Evolutionary conservation across 2,113 vertebrate genomes (phyloP), one percentile per base, ranked within the genome.

Genomic region (Lepidothrix coronata): DNA sequence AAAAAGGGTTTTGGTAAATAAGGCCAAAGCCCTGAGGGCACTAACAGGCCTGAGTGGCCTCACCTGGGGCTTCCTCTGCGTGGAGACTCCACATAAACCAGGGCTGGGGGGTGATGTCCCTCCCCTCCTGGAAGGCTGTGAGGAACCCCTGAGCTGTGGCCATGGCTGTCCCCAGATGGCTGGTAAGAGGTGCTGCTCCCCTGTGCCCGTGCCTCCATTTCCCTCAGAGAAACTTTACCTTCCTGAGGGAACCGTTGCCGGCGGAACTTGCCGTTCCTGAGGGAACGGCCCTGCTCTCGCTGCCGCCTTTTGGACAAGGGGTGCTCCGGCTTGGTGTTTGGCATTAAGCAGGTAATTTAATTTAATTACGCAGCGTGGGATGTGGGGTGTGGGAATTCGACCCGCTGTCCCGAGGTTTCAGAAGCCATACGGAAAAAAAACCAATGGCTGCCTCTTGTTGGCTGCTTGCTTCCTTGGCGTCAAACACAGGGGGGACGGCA

Each of bases 51-150:
- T 35, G 2, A 67, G 7, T 6, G 23, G 17, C 25, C 22, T 46
- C 49, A 54, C 31, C 37, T 54, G 71, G 1, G 13, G 13, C 33
- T 27, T 19, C 12, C 16, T 37, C 28, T 1, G 1, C 16, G 1
- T 0, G 0, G 0, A 28, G 22, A 14, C 22, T 33, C 31, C 14
- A 10, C 25, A 43, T 17, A 73, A 84, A 35, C 16, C 35, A 27
- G 3, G 16, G 12, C 19, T 19, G 5, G 5, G 16, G 1, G 0
- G 0, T 2, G 0, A 0, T 0, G 0, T 1, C 0, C 0, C 0
- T 0, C 0, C 25, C 0, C 1, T 30, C 0, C 1, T 46, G 9
- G 3, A 15, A 15, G 49, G 49, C 14, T 51, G 49, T 27, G 49
- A 15, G 49, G 51, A 5, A 28, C 27, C 25, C 14, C 25, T 28